Conservation (phyloP, 2,113 vertebrate genomes). For the Cottus gobio region DNA sequence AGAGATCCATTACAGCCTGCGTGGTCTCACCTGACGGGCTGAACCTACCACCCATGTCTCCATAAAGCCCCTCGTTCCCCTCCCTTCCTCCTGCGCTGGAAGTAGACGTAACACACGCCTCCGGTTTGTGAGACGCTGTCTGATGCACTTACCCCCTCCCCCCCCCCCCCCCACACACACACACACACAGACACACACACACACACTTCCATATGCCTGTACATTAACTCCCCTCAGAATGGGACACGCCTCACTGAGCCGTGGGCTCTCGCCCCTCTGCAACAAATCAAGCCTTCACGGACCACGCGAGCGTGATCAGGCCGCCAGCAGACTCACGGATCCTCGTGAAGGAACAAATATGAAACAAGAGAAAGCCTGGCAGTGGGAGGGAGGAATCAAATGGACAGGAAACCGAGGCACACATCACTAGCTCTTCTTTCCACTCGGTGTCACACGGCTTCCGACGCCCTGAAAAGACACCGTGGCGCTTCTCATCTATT, state of each 20-base stretch:
- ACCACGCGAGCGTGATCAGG: not conserved
- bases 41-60: conserved; percentile 11
- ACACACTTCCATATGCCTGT: conserved; percentile 8
- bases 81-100: not conserved
- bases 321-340: conserved; percentile 31
- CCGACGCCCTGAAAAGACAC: conserved; percentile 1
- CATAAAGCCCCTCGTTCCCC: not conserved
- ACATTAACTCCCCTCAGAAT: conserved; percentile 51
- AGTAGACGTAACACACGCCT: conserved; percentile 41
- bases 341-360: not conserved
- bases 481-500: not conserved
- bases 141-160: conserved; percentile 37
- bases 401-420: conserved; percentile 35
- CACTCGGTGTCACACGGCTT: conserved; percentile 1
- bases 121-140: conserved; percentile 29
- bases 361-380: conserved; percentile 17
- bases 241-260: conserved; percentile 43
- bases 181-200: not conserved
- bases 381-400: conserved; percentile 36
- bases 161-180: not conserved
- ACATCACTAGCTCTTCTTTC: conserved; percentile 15
- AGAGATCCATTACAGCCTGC: conserved; percentile 34
- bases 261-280: conserved; percentile 5
- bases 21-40: conserved; percentile 14
- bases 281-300: conserved; percentile 30